Conservation (phyloP, 2,888 invertebrate species). For the Cephalotes varians region DNA sequence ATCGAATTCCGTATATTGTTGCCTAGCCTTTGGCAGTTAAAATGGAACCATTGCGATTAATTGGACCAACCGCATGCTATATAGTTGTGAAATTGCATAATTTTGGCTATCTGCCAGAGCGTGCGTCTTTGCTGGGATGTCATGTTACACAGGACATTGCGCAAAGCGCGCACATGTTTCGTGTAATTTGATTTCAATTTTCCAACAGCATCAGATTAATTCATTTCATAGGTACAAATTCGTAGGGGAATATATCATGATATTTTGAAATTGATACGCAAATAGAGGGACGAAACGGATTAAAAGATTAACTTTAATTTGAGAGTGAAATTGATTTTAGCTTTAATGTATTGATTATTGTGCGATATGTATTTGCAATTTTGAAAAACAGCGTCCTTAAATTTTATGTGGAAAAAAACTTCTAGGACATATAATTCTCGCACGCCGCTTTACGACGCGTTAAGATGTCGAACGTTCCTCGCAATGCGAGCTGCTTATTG, state of each 20-base stretch:
- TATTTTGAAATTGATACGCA: neutral
- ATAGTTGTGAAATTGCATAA: conserved; percentile 55
- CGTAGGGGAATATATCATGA: neutral
- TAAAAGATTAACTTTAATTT: conserved; percentile 6
- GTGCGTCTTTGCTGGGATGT: conserved; percentile 10
- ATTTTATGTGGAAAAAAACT: neutral
- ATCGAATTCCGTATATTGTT: neutral
- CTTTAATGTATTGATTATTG: neutral
- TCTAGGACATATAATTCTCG: neutral
- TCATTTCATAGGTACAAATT: conserved; percentile 2
- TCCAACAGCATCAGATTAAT: conserved; percentile 14
- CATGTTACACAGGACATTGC: conserved; percentile 19
- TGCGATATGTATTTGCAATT: neutral
- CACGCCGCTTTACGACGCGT: neutral
- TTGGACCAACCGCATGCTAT: conserved; percentile 24
- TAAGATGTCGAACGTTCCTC: conserved; percentile 18
- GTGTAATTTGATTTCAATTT: conserved; percentile 25
- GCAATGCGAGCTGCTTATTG: conserved; percentile 21
- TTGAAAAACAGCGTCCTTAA: neutral
- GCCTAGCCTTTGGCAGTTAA: neutral
- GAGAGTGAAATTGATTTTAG: conserved; percentile 1
- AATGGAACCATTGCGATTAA: conserved; percentile 38
- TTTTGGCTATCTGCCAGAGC: conserved; percentile 57
- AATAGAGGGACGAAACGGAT: neutral
- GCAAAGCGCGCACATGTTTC: conserved; percentile 9